Evolutionary conservation across 2,888 invertebrate species (phyloP).

Genomic region (Taphrorychus bicolor): DNA sequence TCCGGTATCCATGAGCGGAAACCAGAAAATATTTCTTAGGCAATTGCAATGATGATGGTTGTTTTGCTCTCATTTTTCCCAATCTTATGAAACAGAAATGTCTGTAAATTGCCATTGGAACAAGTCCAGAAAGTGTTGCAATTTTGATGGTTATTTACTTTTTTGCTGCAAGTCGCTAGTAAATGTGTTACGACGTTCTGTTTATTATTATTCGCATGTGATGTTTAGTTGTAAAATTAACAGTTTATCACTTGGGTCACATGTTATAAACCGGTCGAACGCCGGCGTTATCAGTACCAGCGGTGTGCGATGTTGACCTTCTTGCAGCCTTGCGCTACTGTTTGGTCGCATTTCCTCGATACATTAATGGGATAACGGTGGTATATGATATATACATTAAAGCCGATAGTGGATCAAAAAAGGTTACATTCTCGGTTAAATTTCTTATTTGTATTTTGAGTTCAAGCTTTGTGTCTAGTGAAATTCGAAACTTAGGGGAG

Average conservation of each 20-base stretch:
- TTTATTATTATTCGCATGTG: too few relatives aligned
- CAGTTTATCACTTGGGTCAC: not conserved
- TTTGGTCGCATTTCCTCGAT: not conserved
- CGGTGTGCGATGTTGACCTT: not conserved
- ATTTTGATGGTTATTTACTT: too few relatives aligned
- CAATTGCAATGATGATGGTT: not conserved
- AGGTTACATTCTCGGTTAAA: not conserved
- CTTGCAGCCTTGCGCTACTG: not conserved
- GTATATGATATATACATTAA: not conserved
- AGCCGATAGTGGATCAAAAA: not conserved
- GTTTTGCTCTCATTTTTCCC: not conserved
- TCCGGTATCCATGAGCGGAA: conserved; percentile 1
- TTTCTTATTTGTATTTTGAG: not conserved
- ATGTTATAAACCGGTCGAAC: not conserved
- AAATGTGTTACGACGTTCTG: too few relatives aligned
- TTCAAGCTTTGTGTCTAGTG: too few relatives aligned
- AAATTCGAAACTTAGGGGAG: too few relatives aligned
- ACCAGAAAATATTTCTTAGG: conserved; percentile 7
- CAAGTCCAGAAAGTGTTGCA: too few relatives aligned
- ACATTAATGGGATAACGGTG: not conserved
- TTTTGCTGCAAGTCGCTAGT: too few relatives aligned
- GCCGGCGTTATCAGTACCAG: not conserved
- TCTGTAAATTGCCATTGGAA: too few relatives aligned
- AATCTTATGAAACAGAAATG: not conserved
- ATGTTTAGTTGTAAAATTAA: not conserved